Evolutionary conservation across 1,140 invertebrate genomes (phyloP), one percentile per base, ranked within the genome.

Genomic region (Dendrolimus punctatus): DNA sequence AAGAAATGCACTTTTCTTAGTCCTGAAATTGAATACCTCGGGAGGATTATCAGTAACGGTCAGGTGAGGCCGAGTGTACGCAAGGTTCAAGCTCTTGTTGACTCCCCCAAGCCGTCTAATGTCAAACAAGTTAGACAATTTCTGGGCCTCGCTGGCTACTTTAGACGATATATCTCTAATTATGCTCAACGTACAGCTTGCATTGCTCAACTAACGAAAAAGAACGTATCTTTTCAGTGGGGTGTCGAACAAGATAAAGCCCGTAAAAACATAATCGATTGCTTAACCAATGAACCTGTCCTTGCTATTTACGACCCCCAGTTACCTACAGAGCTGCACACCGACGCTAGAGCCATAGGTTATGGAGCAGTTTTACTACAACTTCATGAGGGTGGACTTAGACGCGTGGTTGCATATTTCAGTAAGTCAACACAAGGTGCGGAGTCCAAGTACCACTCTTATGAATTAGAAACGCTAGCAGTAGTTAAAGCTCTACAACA

Each of bases 381-480:
- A 45, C 10, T 49, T 8, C 44, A 58, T 53, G 36, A 51, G 5
- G 60, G 68, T 49, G 54, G 57, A 2, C 46, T 49, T 36, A 65
- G 70, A 39, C 60, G 66, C 8, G 76, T 68, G 6, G 59, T 80
- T 4, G 64, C 57, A 6, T 80, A 76, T 55, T 74, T 57, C 54
- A 77, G 62, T 53, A 44, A 61, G 37, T 40, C 57, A n/a, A 77
- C 73, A 3, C 62, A 57, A 6, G 55, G 60, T 2, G 53, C 60
- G 6, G 73, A 80, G 46, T 39, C 50, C 5, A 62, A 59, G 37
- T 79, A 75, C 57, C 68, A 73, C 42, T 66, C 64, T n/a, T 78
- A 68, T 49, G 77, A 83, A 57, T 51, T 81, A 6, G 75, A 77
- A 49, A 70, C 71, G 0, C 57, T 77, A 4, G 71, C 69, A 1